phyloP scores from a whole-genome alignment of 2,797 vertebrate genomes.

The Petrocephalus schoutedeni region DNA sequence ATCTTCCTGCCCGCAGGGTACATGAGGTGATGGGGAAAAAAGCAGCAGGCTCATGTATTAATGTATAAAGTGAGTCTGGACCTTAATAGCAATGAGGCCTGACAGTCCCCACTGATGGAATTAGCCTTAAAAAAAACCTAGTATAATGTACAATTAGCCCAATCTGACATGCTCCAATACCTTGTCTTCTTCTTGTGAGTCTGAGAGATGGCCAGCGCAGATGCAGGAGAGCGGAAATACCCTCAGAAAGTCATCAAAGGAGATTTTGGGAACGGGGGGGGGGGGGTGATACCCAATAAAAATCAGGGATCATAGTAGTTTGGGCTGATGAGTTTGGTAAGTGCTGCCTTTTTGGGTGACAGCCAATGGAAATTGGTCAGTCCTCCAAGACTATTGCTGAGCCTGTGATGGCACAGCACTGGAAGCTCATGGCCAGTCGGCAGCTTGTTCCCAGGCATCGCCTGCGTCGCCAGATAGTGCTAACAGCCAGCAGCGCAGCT shows the following conservation, averaged over 20 bases:
- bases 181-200: background rate
- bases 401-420: background rate
- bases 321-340: background rate
- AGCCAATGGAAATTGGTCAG: background rate
- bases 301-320: background rate
- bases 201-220: background rate
- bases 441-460: background rate
- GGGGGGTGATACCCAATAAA: background rate
- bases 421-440: background rate
- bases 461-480: background rate
- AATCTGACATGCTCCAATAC: background rate
- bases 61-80: background rate
- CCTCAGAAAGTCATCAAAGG: background rate
- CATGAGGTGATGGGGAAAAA: background rate
- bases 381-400: background rate
- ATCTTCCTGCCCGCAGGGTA: background rate
- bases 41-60: slow-evolving; percentile 4
- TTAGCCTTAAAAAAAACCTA: background rate
- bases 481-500: background rate
- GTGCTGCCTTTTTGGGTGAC: background rate
- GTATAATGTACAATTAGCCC: background rate
- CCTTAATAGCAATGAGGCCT: background rate
- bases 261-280: background rate
- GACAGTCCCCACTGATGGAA: background rate
- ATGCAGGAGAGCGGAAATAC: background rate